phyloP scores from a whole-genome alignment of 2,888 invertebrate genomes.

The Tetragnatha montana region DNA sequence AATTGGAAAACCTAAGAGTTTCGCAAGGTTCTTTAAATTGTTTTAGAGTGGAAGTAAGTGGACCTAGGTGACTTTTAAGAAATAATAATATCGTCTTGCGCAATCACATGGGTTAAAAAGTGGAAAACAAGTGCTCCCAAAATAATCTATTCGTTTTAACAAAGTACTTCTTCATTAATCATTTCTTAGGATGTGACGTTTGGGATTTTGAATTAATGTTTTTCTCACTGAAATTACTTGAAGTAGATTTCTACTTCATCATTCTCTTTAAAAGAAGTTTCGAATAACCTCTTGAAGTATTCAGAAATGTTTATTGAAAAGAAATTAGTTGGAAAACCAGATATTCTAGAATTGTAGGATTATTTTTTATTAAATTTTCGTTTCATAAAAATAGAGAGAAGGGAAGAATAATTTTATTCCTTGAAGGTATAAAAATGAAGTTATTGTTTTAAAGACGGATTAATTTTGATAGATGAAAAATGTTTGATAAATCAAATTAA shows the following conservation, averaged over 20 bases:
- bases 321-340: too few relatives aligned
- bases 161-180: neutral
- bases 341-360: too few relatives aligned
- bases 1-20: slow-evolving; percentile 19
- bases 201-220: neutral
- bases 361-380: too few relatives aligned
- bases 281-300: neutral
- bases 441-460: too few relatives aligned
- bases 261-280: neutral
- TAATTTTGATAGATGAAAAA: too few relatives aligned
- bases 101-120: neutral
- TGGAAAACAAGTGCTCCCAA: neutral
- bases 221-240: neutral
- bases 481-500: too few relatives aligned
- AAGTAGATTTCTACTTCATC: neutral
- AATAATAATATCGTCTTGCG: neutral
- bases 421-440: too few relatives aligned
- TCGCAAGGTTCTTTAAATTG: slow-evolving; percentile 29
- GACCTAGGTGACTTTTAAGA: slow-evolving; percentile 5
- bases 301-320: neutral
- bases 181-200: neutral
- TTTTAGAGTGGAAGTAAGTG: slow-evolving; percentile 16
- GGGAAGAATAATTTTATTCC: too few relatives aligned
- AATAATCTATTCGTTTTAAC: neutral
- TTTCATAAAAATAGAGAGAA: too few relatives aligned